Conservation (phyloP, 1,140 invertebrate genomes). For the Aphaenogaster ashmeadi region DNA sequence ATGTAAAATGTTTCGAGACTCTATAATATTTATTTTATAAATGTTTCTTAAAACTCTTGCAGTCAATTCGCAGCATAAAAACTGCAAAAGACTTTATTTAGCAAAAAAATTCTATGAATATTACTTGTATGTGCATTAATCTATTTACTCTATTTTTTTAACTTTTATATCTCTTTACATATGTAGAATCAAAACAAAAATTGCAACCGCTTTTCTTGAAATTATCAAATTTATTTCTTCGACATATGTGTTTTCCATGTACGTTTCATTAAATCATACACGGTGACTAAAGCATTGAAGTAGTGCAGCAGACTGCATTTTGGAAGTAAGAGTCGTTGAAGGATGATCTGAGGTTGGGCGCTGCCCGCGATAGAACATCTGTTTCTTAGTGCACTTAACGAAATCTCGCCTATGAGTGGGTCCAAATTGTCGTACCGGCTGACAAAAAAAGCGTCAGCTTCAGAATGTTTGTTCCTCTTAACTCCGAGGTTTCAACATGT, state of each 20-base stretch:
- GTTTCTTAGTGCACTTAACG: conserved; percentile 59
- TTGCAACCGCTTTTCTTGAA: background rate
- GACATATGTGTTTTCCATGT: background rate
- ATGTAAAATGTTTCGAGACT: background rate
- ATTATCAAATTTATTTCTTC: background rate
- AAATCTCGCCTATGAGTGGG: conserved; percentile 25
- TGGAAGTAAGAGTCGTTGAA: conserved; percentile 14
- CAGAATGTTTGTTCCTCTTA: conserved; percentile 35
- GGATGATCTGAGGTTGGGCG: background rate
- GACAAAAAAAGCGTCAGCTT: conserved; percentile 42
- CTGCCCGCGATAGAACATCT: conserved; percentile 44
- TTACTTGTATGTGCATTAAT: background rate
- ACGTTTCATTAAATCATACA: background rate
- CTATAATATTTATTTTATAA: background rate
- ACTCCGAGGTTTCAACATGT: background rate
- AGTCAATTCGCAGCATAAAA: background rate
- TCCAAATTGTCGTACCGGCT: conserved; percentile 14
- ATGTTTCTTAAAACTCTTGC: background rate
- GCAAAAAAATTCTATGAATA: background rate
- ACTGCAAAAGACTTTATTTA: background rate
- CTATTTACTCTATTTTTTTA: background rate
- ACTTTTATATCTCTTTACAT: background rate
- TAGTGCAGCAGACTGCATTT: conserved; percentile 1
- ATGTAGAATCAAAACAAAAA: background rate
- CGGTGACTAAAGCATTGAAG: background rate